phyloP scores from a whole-genome alignment of 2,888 invertebrate species.

The Drosophila borealis region DNA sequence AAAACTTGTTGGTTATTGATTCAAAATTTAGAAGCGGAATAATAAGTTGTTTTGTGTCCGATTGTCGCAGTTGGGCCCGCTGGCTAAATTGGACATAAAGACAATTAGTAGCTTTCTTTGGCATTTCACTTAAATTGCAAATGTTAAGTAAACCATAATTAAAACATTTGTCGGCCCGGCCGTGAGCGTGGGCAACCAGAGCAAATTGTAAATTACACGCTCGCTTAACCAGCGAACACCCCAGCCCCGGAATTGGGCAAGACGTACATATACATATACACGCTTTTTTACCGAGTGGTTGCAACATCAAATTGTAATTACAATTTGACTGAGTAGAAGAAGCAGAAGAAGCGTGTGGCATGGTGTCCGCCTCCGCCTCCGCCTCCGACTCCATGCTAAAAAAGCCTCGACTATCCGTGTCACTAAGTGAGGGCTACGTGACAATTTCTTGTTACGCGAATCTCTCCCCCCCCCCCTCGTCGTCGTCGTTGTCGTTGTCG shows the following conservation, averaged over 20 bases:
- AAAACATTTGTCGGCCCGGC: slow-evolving; percentile 63
- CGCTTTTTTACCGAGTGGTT: slow-evolving; percentile 53
- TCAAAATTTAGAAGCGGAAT: not conserved
- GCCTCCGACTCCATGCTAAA: too few species aligned
- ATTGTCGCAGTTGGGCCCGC: slow-evolving; percentile 9
- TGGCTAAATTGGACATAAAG: slow-evolving; percentile 14
- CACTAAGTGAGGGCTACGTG: slow-evolving; percentile 67
- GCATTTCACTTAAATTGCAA: slow-evolving; percentile 52
- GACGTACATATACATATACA: slow-evolving; percentile 30
- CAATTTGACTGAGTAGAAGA: slow-evolving; percentile 37
- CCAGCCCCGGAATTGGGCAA: slow-evolving; percentile 50
- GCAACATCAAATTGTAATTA: slow-evolving; percentile 74
- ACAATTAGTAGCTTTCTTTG: slow-evolving; percentile 41
- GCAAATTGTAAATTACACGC: slow-evolving; percentile 84
- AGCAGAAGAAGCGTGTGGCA: slow-evolving; percentile 9
- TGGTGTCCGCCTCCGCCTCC: slow-evolving; percentile 24
- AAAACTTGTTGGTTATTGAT: slow-evolving; percentile 6
- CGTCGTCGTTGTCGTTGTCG: too few species aligned
- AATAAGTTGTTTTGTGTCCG: not conserved
- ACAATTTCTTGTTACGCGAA: slow-evolving; percentile 76
- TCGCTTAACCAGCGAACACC: slow-evolving; percentile 83
- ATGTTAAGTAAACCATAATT: slow-evolving; percentile 70
- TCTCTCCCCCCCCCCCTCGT: slow-evolving; percentile 44
- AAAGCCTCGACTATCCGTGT: slow-evolving; percentile 62
- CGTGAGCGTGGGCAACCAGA: slow-evolving; percentile 76